Percentiles rank a stretch among this genome's conserved stretches.
Conservation (phyloP, 1,140 invertebrate species). For the Meteorus sp. region DNA sequence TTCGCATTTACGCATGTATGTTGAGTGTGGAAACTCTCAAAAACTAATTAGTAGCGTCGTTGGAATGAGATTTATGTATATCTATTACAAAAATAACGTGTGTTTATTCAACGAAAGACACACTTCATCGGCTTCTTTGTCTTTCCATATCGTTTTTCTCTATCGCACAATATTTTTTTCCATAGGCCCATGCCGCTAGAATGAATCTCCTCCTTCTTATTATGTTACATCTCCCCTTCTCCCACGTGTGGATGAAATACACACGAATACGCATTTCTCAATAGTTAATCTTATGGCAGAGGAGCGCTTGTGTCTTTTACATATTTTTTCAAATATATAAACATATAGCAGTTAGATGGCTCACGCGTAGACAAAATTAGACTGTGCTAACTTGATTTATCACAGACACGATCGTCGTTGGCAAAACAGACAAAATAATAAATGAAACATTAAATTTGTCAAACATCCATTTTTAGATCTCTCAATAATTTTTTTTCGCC, state of each 20-base stretch:
- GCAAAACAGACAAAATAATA: slow-evolving; percentile 23
- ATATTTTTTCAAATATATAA: slow-evolving; percentile 17
- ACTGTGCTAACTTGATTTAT: slow-evolving; percentile 26
- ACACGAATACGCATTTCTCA: too few species aligned
- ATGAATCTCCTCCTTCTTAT: background rate
- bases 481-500: background rate
- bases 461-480: background rate
- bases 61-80: slow-evolving; percentile 3
- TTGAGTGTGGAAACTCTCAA: slow-evolving; percentile 31
- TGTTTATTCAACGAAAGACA: slow-evolving; percentile 28
- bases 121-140: background rate
- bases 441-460: slow-evolving; percentile 13
- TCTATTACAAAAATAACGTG: slow-evolving; percentile 20
- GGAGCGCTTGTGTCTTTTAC: slow-evolving; percentile 12
- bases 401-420: slow-evolving; percentile 22
- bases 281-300: slow-evolving; percentile 7
- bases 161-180: slow-evolving; percentile 2
- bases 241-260: background rate
- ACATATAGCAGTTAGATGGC: slow-evolving; percentile 12
- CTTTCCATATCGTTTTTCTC: background rate
- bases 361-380: slow-evolving; percentile 20
- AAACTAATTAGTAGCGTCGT: slow-evolving; percentile 45
- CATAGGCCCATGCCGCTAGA: too few species aligned
- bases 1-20: background rate
- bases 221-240: background rate